These are phyloP conservation scores for Pantherophis guttatus DNA, from an alignment of 2,113 vertebrate species.

Conservation along the genomic window DNA sequence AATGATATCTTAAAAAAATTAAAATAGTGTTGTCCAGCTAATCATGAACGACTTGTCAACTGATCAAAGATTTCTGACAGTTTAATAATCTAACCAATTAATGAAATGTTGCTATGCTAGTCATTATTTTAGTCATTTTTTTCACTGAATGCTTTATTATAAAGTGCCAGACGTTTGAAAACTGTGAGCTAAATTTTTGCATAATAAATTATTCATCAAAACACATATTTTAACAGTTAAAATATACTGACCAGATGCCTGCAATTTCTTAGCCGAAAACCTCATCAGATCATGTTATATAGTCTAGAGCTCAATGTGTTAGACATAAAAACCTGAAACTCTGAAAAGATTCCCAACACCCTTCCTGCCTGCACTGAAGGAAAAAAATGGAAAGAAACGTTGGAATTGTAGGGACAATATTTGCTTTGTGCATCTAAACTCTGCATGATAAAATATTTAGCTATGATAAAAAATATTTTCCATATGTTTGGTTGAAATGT, in stretches of 20 bases:
- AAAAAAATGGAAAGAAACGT: neutral
- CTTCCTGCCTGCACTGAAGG: neutral
- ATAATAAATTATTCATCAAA: fast-evolving
- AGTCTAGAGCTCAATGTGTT: conserved; percentile 2
- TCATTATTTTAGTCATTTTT: neutral
- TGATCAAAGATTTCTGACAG: neutral
- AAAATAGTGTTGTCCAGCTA: neutral
- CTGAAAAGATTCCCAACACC: neutral
- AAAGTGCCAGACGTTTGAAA: neutral
- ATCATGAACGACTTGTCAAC: neutral
- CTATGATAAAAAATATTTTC: neutral
- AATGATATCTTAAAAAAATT: neutral
- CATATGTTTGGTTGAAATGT: neutral
- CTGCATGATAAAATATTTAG: neutral
- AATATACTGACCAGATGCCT: conserved; percentile 23
- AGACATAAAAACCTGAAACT: conserved; percentile 10
- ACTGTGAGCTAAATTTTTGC: neutral
- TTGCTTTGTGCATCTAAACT: neutral
- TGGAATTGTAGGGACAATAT: neutral
- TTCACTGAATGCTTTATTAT: neutral
- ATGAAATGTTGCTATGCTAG: neutral
- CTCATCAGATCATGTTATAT: neutral
- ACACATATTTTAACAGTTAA: neutral
- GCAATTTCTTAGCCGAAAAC: neutral
- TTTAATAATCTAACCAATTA: neutral